Evolutionary conservation across 2,888 invertebrate genomes (phyloP).

Genomic region (Parnassius mnemosyne): DNA sequence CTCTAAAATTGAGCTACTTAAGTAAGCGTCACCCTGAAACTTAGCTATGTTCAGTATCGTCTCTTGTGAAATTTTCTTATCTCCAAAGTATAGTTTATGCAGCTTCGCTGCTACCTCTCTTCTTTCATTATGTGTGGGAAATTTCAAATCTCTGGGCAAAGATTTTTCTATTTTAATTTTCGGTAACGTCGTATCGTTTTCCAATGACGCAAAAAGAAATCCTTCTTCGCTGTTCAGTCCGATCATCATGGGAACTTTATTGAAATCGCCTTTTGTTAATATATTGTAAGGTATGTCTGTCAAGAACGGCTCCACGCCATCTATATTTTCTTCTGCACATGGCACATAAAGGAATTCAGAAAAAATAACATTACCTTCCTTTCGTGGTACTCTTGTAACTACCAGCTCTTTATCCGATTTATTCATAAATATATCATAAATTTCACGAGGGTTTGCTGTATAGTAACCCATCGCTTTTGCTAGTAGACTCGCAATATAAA

Average conservation of each 20-base stretch:
- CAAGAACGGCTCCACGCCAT: constrained; percentile 61
- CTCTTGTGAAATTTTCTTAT: constrained; percentile 46
- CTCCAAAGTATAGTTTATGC: constrained; percentile 58
- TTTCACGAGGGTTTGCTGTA: constrained; percentile 49
- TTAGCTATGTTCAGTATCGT: constrained; percentile 50
- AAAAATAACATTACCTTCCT: constrained; percentile 45
- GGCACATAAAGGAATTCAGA: constrained; percentile 58
- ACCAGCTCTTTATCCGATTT: constrained; percentile 55
- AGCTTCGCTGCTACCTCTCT: constrained; percentile 44
- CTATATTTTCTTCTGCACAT: constrained; percentile 53
- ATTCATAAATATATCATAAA: constrained; percentile 52
- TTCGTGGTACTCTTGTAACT: constrained; percentile 53
- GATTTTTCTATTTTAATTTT: constrained; percentile 49
- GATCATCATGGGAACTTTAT: constrained; percentile 62
- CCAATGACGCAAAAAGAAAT: constrained; percentile 47
- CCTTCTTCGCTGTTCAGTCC: constrained; percentile 60
- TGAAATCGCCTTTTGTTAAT: constrained; percentile 49
- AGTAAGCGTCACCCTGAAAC: constrained; percentile 49
- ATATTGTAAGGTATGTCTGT: constrained; percentile 52
- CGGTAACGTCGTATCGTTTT: constrained; percentile 49
- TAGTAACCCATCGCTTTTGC: constrained; percentile 54
- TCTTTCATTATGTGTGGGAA: constrained; percentile 42
- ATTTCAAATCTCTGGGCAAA: constrained; percentile 57
- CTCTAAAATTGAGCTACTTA: constrained; percentile 47
- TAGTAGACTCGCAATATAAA: constrained; percentile 54